phyloP scores from a whole-genome alignment of 2,888 invertebrate genomes.

The Chymomyza fuscimana region DNA sequence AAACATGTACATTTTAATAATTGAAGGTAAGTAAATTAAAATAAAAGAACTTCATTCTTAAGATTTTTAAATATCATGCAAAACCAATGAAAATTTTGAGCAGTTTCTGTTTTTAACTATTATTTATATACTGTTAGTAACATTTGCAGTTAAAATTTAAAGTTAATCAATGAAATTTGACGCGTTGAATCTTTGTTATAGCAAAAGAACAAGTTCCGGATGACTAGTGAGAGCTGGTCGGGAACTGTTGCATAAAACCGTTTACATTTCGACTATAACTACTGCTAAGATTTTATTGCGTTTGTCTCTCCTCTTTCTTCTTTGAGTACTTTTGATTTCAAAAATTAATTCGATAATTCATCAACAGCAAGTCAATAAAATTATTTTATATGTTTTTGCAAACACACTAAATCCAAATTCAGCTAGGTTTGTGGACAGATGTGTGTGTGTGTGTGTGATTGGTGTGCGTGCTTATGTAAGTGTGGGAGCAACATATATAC shows the following conservation, averaged over 20 bases:
- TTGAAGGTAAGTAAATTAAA: not conserved
- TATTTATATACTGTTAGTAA: not conserved
- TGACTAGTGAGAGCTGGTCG: too few species aligned
- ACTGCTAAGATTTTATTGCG: not conserved
- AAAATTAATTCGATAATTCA: not conserved
- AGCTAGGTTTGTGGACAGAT: not conserved
- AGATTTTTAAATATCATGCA: not conserved
- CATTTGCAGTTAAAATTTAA: not conserved
- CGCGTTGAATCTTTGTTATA: not conserved
- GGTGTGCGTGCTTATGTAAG: not conserved
- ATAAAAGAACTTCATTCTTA: not conserved
- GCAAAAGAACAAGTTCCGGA: not conserved
- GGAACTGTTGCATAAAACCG: too few species aligned
- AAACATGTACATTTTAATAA: not conserved
- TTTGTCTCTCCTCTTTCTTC: not conserved
- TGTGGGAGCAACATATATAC: not conserved
- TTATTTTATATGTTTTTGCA: too few species aligned
- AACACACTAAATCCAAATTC: not conserved
- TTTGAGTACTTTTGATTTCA: not conserved
- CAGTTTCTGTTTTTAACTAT: not conserved
- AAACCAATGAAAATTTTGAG: not conserved
- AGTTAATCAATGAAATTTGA: not conserved
- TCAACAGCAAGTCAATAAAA: not conserved
- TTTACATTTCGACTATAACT: not conserved
- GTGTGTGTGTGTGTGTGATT: conserved; percentile 17